Evolutionary conservation across 2,113 vertebrate genomes (phyloP), one percentile per base, ranked within the genome.

Genomic region (Cephalopholis sonnerati): DNA sequence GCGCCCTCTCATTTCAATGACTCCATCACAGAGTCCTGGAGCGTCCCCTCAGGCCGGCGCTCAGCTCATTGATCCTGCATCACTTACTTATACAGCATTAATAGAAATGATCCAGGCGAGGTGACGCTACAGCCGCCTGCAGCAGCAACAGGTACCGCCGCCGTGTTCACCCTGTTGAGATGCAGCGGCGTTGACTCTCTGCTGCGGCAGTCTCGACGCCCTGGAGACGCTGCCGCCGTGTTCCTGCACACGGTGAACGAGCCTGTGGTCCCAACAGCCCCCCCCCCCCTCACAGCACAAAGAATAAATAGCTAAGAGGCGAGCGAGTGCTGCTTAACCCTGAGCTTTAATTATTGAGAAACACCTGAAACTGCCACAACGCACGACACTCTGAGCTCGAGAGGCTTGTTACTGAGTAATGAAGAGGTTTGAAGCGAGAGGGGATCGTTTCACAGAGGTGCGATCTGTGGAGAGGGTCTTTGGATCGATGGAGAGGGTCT

Each of bases 51-150:
- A 77, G 74, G 90, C 77, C 73, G 69, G 24, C 69, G 73, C 83
- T 72, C 87, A 82, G 80, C 87, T 73, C 87, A 92, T 82, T 92
- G 92, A 93, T 88, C 87, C 86, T 59, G 78, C 55, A 79, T 90
- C 87, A 87, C 64, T 93, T 79, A 93, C 92, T 91, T 88, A 93
- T 87, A 87, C 84, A 73, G 53, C 54, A 59, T 50, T 92, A 93
- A 91, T 36, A 54, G 54, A 44, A 41, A 20, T 4, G 32, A 77
- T 58, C 73, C 15, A 8, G 44, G 69, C 63, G 29, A 22, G 32
- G 29, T 39, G 53, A 25, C 3, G 25, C n/a, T 27, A 24, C 44
- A 44, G 63, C 51, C 2, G 64, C 74, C 77, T 57, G 72, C 22
- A 88, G 78, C 77, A 74, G 55, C 51, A 58, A 16, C 32, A 36